Evolutionary conservation across 2,797 vertebrate genomes (phyloP).

Genomic region (Alectoris magna): DNA sequence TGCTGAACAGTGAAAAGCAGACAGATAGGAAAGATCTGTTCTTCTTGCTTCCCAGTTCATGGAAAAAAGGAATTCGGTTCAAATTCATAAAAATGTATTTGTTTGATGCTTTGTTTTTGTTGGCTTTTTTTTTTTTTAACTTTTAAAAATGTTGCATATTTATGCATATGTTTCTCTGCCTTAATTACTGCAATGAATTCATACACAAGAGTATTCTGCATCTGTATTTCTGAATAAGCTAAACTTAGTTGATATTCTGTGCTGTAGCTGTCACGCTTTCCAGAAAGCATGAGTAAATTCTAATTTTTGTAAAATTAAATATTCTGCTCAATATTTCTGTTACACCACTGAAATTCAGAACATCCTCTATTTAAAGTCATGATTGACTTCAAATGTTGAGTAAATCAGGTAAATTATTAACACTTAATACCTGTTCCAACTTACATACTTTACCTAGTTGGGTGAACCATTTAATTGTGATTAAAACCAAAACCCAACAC

Average conservation of each 20-base stretch:
- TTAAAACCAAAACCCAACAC: not conserved
- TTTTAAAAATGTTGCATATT: not conserved
- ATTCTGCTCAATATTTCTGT: not conserved
- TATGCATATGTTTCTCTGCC: not conserved
- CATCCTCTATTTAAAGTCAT: not conserved
- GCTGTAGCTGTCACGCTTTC: not conserved
- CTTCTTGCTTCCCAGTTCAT: not conserved
- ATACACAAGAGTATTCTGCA: not conserved
- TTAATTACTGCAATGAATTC: not conserved
- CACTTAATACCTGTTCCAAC: not conserved
- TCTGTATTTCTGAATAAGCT: not conserved
- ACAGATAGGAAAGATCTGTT: not conserved
- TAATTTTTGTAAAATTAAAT: not conserved
- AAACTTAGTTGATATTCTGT: not conserved
- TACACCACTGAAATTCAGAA: not conserved
- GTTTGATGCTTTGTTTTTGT: not conserved
- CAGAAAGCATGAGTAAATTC: not conserved
- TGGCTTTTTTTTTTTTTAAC: not conserved
- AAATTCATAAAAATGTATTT: not conserved
- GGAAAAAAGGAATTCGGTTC: not conserved
- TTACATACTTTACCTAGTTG: not conserved
- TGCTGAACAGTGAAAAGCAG: rapidly evolving
- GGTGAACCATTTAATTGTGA: not conserved
- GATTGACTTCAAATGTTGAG: not conserved
- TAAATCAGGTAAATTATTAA: not conserved